Percentiles rank a stretch among this genome's conserved stretches.
Conservation (phyloP, 2,113 vertebrate genomes). For the Ochotona curzoniae region DNA sequence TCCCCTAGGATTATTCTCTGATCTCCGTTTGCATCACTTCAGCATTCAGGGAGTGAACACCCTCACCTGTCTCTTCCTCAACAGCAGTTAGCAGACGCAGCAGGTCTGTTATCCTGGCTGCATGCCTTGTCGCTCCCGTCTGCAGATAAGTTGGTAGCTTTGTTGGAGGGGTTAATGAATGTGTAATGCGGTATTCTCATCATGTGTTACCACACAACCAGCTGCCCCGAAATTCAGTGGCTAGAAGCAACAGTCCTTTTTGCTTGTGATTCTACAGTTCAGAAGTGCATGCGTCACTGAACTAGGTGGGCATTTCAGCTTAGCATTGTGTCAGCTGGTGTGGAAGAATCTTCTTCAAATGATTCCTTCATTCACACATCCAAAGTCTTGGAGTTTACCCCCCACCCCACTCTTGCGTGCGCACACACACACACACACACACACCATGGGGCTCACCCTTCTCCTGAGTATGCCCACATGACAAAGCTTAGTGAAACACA, state of each 20-base stretch:
- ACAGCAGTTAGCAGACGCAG: not conserved
- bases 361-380: not conserved
- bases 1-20: not conserved
- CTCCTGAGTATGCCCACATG: not conserved
- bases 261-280: not conserved
- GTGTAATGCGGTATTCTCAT: not conserved
- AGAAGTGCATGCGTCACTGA: not conserved
- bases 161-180: not conserved
- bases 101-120: not conserved
- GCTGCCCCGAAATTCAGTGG: not conserved
- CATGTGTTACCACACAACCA: not conserved
- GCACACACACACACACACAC: too few relatives aligned
- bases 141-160: not conserved
- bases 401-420: too few relatives aligned
- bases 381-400: not conserved
- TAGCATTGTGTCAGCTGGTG: fast-evolving
- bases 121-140: not conserved
- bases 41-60: not conserved
- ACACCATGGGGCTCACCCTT: not conserved
- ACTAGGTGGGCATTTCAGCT: not conserved
- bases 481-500: not conserved
- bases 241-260: not conserved
- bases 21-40: too few relatives aligned
- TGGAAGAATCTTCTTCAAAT: not conserved
- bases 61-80: not conserved